A percentile compares a stretch with the other conserved stretches of the same genome.
Conservation (phyloP, 1,140 invertebrate species). For the Anthonomus grandis region DNA sequence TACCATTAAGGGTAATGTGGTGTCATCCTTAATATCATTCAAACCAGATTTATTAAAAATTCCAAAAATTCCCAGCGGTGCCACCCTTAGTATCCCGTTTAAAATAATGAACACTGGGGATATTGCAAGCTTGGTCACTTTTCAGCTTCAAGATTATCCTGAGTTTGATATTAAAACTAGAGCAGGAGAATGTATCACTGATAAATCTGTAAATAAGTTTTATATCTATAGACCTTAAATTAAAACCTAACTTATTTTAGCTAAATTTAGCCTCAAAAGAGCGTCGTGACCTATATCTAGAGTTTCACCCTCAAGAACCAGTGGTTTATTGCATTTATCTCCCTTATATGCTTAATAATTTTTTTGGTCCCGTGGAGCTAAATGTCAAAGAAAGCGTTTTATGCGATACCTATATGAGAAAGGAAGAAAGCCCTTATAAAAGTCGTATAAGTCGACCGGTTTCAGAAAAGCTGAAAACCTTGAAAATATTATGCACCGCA, state of each 20-base stretch:
- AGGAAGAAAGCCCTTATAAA: not conserved
- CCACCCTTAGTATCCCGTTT: constrained; percentile 16
- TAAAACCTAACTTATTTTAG: constrained; percentile 3
- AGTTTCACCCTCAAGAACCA: constrained; percentile 30
- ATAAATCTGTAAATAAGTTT: not conserved
- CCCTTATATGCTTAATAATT: constrained; percentile 24
- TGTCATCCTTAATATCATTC: constrained; percentile 17
- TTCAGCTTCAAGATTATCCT: constrained; percentile 21
- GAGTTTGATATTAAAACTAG: constrained; percentile 22
- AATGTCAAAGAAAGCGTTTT: constrained; percentile 10
- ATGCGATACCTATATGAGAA: not conserved
- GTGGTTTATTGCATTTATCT: constrained; percentile 29
- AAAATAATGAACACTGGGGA: constrained; percentile 17
- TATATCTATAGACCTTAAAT: no score
- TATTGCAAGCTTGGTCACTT: constrained; percentile 9
- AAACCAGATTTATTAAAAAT: constrained; percentile 29
- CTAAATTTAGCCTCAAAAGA: constrained; percentile 16
- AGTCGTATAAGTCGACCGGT: not conserved
- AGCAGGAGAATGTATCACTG: constrained; percentile 13
- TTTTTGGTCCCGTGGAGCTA: constrained; percentile 20
- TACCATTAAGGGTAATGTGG: constrained; percentile 23
- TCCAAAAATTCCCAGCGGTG: constrained; percentile 25
- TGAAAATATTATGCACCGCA: constrained; percentile 23
- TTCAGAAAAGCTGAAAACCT: constrained; percentile 6
- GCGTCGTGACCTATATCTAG: constrained; percentile 19